A percentile compares a stretch with the other conserved stretches of the same genome.
phyloP scores from a whole-genome alignment of 2,888 invertebrate species.

The Mythimna impura region DNA sequence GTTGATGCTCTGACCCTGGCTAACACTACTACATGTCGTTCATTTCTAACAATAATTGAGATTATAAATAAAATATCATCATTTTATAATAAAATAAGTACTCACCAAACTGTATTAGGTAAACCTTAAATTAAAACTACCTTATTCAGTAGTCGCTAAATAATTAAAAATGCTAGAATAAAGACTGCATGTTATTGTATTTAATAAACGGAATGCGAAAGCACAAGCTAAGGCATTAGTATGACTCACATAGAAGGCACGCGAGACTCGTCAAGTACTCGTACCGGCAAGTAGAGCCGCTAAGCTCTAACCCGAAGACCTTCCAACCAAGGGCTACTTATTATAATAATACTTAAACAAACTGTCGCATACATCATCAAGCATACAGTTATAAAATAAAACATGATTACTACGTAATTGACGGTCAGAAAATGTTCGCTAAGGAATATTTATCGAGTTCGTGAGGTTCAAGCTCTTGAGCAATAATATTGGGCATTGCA shows the following conservation, averaged over 20 bases:
- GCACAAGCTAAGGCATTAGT: slow-evolving; percentile 78
- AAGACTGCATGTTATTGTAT: slow-evolving; percentile 55
- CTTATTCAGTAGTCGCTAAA: not conserved
- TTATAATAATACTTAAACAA: slow-evolving; percentile 11
- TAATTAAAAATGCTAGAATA: slow-evolving; percentile 22
- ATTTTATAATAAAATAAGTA: not conserved
- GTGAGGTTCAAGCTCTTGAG: slow-evolving; percentile 53
- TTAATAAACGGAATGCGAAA: slow-evolving; percentile 82
- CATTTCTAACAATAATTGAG: not conserved
- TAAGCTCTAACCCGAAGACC: slow-evolving; percentile 72
- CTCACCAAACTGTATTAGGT: not conserved
- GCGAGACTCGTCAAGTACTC: slow-evolving; percentile 74
- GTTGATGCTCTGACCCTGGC: not conserved
- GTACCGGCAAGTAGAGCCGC: slow-evolving; percentile 62
- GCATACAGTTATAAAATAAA: slow-evolving; percentile 18
- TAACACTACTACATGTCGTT: not conserved
- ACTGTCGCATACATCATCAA: slow-evolving; percentile 9
- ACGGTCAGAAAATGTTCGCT: slow-evolving; percentile 13
- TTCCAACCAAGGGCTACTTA: slow-evolving; percentile 53
- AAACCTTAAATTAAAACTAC: not conserved
- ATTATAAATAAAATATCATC: not conserved
- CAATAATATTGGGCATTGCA: slow-evolving; percentile 54
- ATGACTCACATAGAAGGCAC: slow-evolving; percentile 86
- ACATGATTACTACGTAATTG: slow-evolving; percentile 17
- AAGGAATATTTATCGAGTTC: slow-evolving; percentile 23